Percentiles rank a stretch among this genome's conserved stretches.
Conservation (phyloP, 2,888 invertebrate genomes). For the Phytoseiulus persimilis region DNA sequence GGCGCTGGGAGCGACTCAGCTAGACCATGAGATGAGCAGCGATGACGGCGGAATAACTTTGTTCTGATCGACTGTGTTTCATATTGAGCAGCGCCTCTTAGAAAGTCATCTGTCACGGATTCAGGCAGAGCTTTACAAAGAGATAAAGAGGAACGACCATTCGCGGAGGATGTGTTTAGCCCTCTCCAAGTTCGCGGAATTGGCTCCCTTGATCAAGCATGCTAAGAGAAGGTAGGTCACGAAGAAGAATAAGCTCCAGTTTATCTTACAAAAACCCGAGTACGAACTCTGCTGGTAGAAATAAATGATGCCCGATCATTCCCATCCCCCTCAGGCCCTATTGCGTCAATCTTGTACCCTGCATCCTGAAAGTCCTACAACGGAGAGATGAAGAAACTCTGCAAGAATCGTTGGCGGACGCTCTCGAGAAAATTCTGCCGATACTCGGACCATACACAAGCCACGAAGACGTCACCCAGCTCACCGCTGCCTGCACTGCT, state of each 20-base stretch:
- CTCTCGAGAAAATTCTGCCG: constrained; percentile 61
- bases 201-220: constrained; percentile 65
- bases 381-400: constrained; percentile 63
- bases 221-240: constrained; percentile 60
- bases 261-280: neutral
- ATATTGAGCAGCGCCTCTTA: constrained; percentile 55
- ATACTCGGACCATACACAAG: constrained; percentile 62
- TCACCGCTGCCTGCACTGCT: neutral
- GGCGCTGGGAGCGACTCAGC: too few species aligned
- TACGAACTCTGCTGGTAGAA: neutral
- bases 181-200: constrained; percentile 65
- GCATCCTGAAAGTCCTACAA: constrained; percentile 62
- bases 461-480: constrained; percentile 61
- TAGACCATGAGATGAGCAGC: too few species aligned
- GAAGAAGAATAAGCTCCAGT: constrained; percentile 15
- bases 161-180: constrained; percentile 66
- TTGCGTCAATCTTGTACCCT: constrained; percentile 65
- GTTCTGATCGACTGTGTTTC: neutral
- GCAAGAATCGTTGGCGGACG: constrained; percentile 60
- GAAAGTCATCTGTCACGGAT: constrained; percentile 64
- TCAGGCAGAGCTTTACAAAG: constrained; percentile 70
- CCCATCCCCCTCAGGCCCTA: constrained; percentile 56
- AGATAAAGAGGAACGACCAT: constrained; percentile 68
- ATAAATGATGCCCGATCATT: neutral
- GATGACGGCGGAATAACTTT: neutral